Evolutionary conservation across 2,113 vertebrate species (phyloP).

Genomic region (Clarias batrachus): DNA sequence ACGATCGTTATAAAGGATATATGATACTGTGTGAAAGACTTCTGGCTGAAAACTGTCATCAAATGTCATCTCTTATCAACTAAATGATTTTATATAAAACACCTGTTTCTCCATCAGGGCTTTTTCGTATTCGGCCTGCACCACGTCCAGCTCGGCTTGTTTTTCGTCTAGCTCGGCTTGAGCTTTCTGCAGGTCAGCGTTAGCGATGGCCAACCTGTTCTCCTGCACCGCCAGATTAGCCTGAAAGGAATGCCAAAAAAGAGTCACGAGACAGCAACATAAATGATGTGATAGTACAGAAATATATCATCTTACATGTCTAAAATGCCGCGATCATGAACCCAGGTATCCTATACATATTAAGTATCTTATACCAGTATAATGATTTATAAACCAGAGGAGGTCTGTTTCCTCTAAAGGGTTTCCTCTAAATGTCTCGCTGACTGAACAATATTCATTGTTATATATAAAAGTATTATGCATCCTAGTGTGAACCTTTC

Average conservation of each 20-base stretch:
- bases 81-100: background rate
- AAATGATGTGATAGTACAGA: background rate
- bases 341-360: background rate
- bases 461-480: background rate
- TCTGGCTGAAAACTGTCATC: background rate
- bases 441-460: background rate
- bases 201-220: slow-evolving; percentile 75
- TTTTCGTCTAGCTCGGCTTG: slow-evolving; percentile 82
- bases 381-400: background rate
- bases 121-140: slow-evolving; percentile 80
- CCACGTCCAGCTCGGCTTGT: slow-evolving; percentile 80
- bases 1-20: background rate
- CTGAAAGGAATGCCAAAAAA: slow-evolving; percentile 60
- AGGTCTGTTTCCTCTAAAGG: background rate
- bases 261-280: background rate
- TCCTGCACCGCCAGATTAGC: slow-evolving; percentile 83
- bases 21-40: background rate
- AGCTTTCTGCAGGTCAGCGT: slow-evolving; percentile 80
- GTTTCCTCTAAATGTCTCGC: background rate
- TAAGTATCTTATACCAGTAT: background rate
- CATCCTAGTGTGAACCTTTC: background rate
- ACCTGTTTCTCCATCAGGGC: slow-evolving; percentile 84
- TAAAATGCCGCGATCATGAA: background rate
- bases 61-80: background rate
- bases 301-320: background rate